Percentiles rank a stretch among this genome's conserved stretches.
Conservation (phyloP, 2,888 invertebrate genomes). For the Chymomyza amoena region DNA sequence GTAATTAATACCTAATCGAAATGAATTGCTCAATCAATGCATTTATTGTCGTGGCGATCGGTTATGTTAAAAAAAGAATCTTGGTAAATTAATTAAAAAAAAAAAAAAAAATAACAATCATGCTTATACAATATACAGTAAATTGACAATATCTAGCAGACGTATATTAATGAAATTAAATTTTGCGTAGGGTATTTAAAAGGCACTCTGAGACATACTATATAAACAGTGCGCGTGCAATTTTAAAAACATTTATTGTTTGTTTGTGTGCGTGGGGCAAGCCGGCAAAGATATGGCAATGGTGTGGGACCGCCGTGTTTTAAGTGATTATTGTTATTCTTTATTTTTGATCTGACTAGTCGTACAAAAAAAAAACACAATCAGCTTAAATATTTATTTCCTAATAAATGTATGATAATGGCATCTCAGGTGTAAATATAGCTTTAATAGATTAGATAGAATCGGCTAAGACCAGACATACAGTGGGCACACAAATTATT, state of each 20-base stretch:
- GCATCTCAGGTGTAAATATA: slow-evolving; percentile 33
- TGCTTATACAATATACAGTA: neutral
- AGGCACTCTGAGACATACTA: neutral
- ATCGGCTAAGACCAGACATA: neutral
- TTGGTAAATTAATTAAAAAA: neutral
- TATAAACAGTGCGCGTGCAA: neutral
- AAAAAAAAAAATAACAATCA: too few species aligned
- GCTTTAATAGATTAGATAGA: slow-evolving; percentile 36
- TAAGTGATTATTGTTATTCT: slow-evolving; percentile 33
- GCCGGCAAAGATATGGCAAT: slow-evolving; percentile 34
- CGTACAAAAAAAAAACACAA: slow-evolving; percentile 32
- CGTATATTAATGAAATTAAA: neutral
- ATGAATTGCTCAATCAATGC: neutral
- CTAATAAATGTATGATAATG: slow-evolving; percentile 37
- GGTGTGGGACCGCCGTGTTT: slow-evolving; percentile 19
- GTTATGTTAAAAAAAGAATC: neutral
- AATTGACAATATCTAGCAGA: neutral
- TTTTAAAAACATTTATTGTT: neutral
- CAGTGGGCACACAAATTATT: too few species aligned
- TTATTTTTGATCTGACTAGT: slow-evolving; percentile 55
- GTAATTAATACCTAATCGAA: neutral
- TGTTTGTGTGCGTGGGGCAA: slow-evolving; percentile 26
- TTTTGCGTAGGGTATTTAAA: neutral
- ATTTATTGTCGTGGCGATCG: neutral
- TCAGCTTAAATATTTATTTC: slow-evolving; percentile 36